Conservation (phyloP, 1,140 invertebrate species). For the Drosophila baimaii region DNA sequence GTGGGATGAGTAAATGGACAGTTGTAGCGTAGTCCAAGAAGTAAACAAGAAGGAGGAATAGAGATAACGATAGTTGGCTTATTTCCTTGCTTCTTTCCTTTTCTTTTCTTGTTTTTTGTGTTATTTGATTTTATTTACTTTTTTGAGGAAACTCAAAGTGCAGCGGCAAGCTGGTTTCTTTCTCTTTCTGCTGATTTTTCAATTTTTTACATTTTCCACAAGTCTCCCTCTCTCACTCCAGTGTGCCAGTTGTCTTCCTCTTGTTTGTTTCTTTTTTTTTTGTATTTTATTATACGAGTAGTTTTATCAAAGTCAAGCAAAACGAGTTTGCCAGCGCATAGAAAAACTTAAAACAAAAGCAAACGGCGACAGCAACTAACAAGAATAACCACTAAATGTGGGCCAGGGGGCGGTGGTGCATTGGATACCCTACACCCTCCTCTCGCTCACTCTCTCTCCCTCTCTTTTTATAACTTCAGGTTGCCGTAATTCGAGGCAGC, state of each 20-base stretch:
- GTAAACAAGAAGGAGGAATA: conserved; percentile 47
- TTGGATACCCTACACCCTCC: conserved; percentile 13
- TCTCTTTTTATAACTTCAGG: conserved; percentile 1
- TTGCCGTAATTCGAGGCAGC: conserved; percentile 53
- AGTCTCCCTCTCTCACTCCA: conserved; percentile 23
- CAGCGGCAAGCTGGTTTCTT: conserved; percentile 38
- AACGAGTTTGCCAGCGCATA: conserved; percentile 62
- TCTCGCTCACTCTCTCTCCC: not conserved
- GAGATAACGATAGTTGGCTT: conserved; percentile 19
- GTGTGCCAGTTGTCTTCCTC: conserved; percentile 60
- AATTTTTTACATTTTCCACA: conserved; percentile 19
- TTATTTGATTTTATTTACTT: conserved; percentile 2
- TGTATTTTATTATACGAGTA: conserved; percentile 8
- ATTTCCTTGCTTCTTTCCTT: conserved; percentile 16
- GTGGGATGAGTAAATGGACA: conserved; percentile 10
- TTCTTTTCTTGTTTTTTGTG: not conserved
- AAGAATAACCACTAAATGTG: conserved; percentile 71
- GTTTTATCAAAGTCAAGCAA: conserved; percentile 67
- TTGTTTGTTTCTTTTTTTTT: conserved; percentile 23
- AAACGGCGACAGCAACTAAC: conserved; percentile 55
- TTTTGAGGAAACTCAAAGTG: conserved; percentile 21
- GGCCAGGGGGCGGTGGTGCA: conserved; percentile 12
- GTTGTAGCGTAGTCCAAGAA: conserved; percentile 41
- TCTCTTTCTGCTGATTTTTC: conserved; percentile 54
- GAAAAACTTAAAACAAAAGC: conserved; percentile 46